Base-by-base conservation (phyloP, 2,888 invertebrate genomes). In the Monopis laevigella region DNA sequence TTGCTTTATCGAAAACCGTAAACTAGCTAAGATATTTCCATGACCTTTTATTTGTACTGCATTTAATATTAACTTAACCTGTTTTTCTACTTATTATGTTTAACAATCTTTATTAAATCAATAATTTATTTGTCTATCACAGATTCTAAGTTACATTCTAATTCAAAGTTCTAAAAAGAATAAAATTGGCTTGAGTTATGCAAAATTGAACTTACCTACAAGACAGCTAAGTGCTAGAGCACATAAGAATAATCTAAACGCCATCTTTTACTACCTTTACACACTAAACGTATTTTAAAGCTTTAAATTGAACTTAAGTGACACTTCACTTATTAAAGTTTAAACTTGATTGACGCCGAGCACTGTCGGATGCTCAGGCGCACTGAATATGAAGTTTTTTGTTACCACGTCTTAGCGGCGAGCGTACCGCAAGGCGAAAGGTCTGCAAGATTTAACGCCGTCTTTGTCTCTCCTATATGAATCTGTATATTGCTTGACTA, bases 201-300 rank as follows among this genome's bases (percentile, higher is more conserved):
- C 10, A 13, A 34, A 39, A 17, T 38, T 30, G 43, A 14, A 57
- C 78, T 75, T 46, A 80, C 78, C 78, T 38, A 77, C 58, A 57
- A 80, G 58, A 57, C 70, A 73, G 49, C 77, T 49, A 24, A 74
- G 50, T 46, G 72, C 51, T 43, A 73, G 52, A n/a, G 18, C 36
- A 21, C 56, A 48, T 59, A 57, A n/a, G n/a, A 51, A 67, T 63
- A 49, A n/a, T n/a, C 56, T 62, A 52, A 60, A 66, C 69, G 77
- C 75, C 78, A 80, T 78, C 64, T 71, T 59, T 59, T 54, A 60
- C 2, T 14, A 14, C 6, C 17, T 32, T 17, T 4, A 17, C 10
- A 32, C 32, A 32, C 32, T 32, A 32, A 3, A 17, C 2, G 3
- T 32, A n/a, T n/a, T n/a, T n/a, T n/a, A n/a, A n/a, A n/a, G n/a